A percentile compares a stretch with the other conserved stretches of the same genome.
Conservation (phyloP, 2,113 vertebrate genomes). For the Cichladusa arquata region DNA sequence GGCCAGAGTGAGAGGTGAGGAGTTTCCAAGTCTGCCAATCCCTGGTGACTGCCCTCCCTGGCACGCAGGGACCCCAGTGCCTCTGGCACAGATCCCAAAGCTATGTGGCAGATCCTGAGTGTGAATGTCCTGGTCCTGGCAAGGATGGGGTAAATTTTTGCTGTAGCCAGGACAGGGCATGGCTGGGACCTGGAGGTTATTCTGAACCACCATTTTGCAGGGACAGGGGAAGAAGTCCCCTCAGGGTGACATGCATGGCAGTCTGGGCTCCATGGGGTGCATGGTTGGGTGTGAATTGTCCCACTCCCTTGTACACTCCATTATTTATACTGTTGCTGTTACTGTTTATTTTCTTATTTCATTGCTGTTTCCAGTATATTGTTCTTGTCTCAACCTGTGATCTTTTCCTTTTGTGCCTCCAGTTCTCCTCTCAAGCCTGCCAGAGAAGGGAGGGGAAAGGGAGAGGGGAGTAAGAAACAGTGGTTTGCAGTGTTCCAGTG, state of each 20-base stretch:
- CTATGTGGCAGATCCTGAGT: background rate
- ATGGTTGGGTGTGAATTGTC: background rate
- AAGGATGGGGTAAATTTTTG: background rate
- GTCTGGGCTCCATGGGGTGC: background rate
- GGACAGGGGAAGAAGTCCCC: background rate
- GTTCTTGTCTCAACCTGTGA: background rate
- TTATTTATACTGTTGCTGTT: background rate
- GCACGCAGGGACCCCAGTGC: conserved; percentile 55
- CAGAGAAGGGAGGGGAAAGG: background rate
- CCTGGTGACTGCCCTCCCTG: conserved; percentile 7
- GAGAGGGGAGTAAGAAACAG: background rate
- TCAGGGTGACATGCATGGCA: background rate
- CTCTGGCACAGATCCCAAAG: conserved; percentile 67
- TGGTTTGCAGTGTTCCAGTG: too few species aligned
- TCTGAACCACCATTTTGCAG: background rate
- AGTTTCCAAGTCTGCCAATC: background rate
- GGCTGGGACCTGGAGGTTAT: background rate
- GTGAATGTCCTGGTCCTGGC: conserved; percentile 24
- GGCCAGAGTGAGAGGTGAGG: background rate
- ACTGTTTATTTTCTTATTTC: background rate
- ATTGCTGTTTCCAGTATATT: background rate
- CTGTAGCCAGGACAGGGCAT: background rate
- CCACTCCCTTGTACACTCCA: background rate
- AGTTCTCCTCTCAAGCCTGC: background rate
- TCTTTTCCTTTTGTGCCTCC: background rate